Evolutionary conservation across 2,888 invertebrate species (phyloP).

Genomic region (Ormyrus thymus): DNA sequence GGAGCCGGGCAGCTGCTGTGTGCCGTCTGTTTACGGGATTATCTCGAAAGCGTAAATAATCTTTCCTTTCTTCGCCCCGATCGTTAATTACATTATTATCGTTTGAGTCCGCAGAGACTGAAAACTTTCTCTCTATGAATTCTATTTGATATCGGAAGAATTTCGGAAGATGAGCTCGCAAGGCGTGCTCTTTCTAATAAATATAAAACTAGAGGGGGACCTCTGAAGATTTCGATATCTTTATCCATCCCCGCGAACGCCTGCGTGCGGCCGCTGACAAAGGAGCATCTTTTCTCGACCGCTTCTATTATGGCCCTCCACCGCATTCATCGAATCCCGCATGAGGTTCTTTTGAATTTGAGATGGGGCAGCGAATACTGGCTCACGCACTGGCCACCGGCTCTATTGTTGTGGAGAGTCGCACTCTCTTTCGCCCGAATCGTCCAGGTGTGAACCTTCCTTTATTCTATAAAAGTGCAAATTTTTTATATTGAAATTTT

Average conservation of each 20-base stretch:
- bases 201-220: too few species aligned
- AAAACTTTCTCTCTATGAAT: too few species aligned
- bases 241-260: background rate
- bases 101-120: too few species aligned
- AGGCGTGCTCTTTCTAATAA: too few species aligned
- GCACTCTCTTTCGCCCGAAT: background rate
- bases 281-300: slow-evolving; percentile 32
- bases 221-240: slow-evolving; percentile 28
- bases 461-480: slow-evolving; percentile 19
- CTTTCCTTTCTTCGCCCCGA: slow-evolving; percentile 12
- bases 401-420: slow-evolving; percentile 7
- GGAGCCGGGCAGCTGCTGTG: slow-evolving; percentile 28
- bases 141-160: too few species aligned
- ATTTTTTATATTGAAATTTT: too few species aligned
- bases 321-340: slow-evolving; percentile 25
- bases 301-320: background rate
- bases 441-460: slow-evolving; percentile 43
- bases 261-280: slow-evolving; percentile 25
- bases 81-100: background rate
- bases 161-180: too few species aligned
- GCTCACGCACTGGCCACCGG: background rate
- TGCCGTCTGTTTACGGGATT: slow-evolving; percentile 49
- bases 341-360: slow-evolving; percentile 40
- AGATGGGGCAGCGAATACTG: slow-evolving; percentile 34
- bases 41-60: slow-evolving; percentile 47